phyloP scores from a whole-genome alignment of 2,797 vertebrate species.

The Heliangelus exortis region DNA sequence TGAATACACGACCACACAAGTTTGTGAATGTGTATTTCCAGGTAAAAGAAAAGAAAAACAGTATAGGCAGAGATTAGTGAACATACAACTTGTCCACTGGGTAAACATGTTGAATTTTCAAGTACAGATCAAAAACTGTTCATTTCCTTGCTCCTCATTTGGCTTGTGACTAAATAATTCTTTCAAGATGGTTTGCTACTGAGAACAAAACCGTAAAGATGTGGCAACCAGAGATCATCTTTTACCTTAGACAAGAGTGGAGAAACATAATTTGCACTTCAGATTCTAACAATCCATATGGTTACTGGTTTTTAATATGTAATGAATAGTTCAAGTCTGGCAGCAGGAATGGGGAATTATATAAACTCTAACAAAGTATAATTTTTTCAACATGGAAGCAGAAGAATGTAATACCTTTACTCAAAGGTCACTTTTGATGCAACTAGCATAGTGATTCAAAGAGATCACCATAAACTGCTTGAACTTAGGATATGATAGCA shows the following conservation, averaged over 20 bases:
- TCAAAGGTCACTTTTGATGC: conserved; percentile 2
- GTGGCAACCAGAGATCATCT: not conserved
- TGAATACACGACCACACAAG: not conserved
- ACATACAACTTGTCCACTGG: not conserved
- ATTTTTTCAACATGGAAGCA: not conserved
- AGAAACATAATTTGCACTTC: not conserved
- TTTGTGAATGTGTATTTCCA: not conserved
- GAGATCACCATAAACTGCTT: conserved; percentile 12
- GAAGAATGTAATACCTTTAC: not conserved
- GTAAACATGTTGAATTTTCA: not conserved
- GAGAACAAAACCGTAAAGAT: not conserved
- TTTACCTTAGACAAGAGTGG: not conserved
- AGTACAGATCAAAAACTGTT: not conserved
- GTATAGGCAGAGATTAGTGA: not conserved
- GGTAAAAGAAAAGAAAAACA: not conserved
- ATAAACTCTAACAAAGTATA: not conserved
- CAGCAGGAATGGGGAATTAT: not conserved
- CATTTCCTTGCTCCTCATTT: not conserved
- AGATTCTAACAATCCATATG: not conserved
- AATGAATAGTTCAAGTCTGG: not conserved
- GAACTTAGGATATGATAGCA: conserved; percentile 2
- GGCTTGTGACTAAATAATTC: not conserved
- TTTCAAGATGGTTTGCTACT: not conserved
- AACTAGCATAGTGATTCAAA: not conserved
- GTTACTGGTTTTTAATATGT: not conserved